Evolutionary conservation across 2,797 vertebrate genomes (phyloP), one percentile per base, ranked within the genome.

Genomic region (Acridotheres tristis): DNA sequence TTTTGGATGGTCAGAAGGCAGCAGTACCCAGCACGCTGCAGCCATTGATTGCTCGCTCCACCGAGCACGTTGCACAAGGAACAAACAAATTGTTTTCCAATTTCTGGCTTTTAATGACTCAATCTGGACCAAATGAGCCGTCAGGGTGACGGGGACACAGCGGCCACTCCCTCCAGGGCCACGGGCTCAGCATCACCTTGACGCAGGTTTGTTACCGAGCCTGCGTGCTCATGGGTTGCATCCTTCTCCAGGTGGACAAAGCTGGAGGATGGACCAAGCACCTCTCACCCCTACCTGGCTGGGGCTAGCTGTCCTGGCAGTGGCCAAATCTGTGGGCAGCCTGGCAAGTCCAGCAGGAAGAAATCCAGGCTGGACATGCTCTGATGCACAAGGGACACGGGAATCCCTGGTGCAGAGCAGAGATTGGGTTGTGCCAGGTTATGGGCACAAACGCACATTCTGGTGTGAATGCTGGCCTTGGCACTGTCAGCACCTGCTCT

Each of bases 1-100:
- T 20, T 92, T 94, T 90, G 58, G 47, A 92, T 87, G 90, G 75
- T 34, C 8, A 34, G 66, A 13, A 53, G 54, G 36, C 47, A 42
- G 77, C 75, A 0, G 80, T 1, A 0, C 22, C 55, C 3, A 2
- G n/a, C 66, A 9, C 59, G 40, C 9, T 22, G 0, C 3, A 0
- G 45, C 40, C 3, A 91, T 96, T 19, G 57, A 95, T 90, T 0
- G 11, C 66, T 43, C 6, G 15, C 54, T 30, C 62, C 9, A 1
- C 8, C 0, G 4, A 51, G 66, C 1, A 0, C 6, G 0, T 9
- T 19, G 14, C 6, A 15, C 25, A 2, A 75, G 81, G 95, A 96
- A 91, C 89, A 97, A 97, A 97, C 96, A 96, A 93, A 95, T 97
- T 58, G 90, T 77, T 97, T 62, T 81, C 72, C 73, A 55, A 90